Percentiles rank a stretch among this genome's conserved stretches.
These are phyloP conservation scores for Cyprinodon variegatus DNA, from an alignment of 2,113 vertebrate species.

Conservation along the genomic window DNA sequence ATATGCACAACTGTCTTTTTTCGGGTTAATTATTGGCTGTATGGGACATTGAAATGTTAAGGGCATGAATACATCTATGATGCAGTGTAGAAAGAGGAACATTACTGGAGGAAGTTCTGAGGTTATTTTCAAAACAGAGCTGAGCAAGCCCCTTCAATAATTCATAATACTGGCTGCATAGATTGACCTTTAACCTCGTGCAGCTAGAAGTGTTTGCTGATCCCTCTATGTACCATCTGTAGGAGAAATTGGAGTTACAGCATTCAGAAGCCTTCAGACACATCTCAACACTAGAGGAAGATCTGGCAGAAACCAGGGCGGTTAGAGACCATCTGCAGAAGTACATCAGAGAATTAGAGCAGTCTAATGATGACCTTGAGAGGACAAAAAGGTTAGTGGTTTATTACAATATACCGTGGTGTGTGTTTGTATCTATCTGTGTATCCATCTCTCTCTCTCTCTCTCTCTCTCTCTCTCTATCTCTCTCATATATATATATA, in stretches of 20 bases:
- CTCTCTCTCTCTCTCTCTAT: too few relatives aligned
- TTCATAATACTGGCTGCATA: neutral
- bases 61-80: neutral
- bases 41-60: neutral
- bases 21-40: neutral
- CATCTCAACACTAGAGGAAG: conserved; percentile 89
- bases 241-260: conserved; percentile 93
- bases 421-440: too few relatives aligned
- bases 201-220: neutral
- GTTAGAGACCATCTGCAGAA: conserved; percentile 94
- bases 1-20: too few relatives aligned
- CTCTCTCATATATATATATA: too few relatives aligned
- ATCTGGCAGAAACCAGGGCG: conserved; percentile 88
- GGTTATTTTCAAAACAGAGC: neutral
- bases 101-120: neutral
- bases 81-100: neutral
- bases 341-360: conserved; percentile 94
- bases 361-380: conserved; percentile 96
- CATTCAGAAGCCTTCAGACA: conserved; percentile 88
- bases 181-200: neutral
- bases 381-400: conserved; percentile 89
- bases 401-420: neutral
- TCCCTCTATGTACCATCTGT: conserved; percentile 22
- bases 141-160: neutral
- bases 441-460: too few relatives aligned